Conservation (phyloP, 2,113 vertebrate genomes). For the Neogobius melanostomus region DNA sequence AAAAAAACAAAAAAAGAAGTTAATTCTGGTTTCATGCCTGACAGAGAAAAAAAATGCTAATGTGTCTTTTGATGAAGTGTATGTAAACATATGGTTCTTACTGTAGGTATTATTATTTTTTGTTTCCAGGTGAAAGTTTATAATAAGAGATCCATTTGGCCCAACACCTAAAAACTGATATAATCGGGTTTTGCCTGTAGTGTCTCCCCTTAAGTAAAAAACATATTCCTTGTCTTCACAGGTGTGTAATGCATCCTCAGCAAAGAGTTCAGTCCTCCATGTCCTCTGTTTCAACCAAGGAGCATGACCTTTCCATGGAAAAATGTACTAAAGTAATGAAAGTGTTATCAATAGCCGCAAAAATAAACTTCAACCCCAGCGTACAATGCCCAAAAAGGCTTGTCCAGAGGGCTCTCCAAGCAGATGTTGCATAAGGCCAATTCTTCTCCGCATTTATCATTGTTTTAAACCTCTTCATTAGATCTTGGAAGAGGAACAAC, state of each 20-base stretch:
- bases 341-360: constrained; percentile 72
- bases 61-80: no score
- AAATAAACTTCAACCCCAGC: constrained; percentile 62
- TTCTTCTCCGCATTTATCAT: constrained; percentile 37
- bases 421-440: constrained; percentile 48
- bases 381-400: constrained; percentile 57
- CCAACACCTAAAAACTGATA: no score
- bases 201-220: no score
- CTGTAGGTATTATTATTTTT: no score
- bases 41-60: no score
- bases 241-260: neutral
- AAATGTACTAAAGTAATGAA: constrained; percentile 73
- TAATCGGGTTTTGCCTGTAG: no score
- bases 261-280: constrained; percentile 36
- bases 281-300: constrained; percentile 33
- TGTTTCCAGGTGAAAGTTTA: no score
- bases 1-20: no score
- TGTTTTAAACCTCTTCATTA: neutral
- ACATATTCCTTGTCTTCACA: no score
- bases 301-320: constrained; percentile 54
- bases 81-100: no score
- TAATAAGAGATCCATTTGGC: no score
- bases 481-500: neutral
- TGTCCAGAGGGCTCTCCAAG: constrained; percentile 32
- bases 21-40: no score